These are phyloP conservation scores for Drosophila tani DNA, from an alignment of 1,140 invertebrate genomes.

Conservation along the genomic window DNA sequence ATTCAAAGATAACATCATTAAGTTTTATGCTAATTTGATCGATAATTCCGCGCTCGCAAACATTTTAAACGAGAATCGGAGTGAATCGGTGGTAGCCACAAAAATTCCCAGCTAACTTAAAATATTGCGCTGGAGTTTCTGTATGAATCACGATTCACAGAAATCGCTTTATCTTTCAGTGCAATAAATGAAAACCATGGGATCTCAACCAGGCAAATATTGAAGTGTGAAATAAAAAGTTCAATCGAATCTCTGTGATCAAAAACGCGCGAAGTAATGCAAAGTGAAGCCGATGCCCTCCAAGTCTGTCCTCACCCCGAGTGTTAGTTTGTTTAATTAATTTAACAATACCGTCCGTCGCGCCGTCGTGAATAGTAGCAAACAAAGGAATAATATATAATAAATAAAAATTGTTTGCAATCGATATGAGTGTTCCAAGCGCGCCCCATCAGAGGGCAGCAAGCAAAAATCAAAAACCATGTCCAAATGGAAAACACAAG, in stretches of 20 bases:
- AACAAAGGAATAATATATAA: conserved; percentile 35
- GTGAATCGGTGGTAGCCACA: conserved; percentile 10
- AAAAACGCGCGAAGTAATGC: conserved; percentile 56
- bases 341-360: conserved; percentile 66
- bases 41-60: not conserved
- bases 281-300: conserved; percentile 52
- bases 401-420: conserved; percentile 58
- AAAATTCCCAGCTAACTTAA: conserved; percentile 10
- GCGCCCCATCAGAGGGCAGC: conserved; percentile 70
- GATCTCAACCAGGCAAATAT: conserved; percentile 52
- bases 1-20: conserved; percentile 25
- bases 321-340: conserved; percentile 74
- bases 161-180: conserved; percentile 36
- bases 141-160: conserved; percentile 14
- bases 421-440: conserved; percentile 77
- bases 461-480: conserved; percentile 40
- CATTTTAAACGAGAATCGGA: conserved; percentile 19
- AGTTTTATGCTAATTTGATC: conserved; percentile 38
- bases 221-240: conserved; percentile 36
- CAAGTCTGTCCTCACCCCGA: conserved; percentile 30
- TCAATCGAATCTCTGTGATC: conserved; percentile 34
- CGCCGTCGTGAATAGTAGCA: conserved; percentile 42
- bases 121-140: conserved; percentile 16
- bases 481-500: conserved; percentile 28
- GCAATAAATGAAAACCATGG: conserved; percentile 24